These are phyloP conservation scores for Spea hammondii DNA, from an alignment of 2,797 vertebrate genomes.

Conservation along the genomic window DNA sequence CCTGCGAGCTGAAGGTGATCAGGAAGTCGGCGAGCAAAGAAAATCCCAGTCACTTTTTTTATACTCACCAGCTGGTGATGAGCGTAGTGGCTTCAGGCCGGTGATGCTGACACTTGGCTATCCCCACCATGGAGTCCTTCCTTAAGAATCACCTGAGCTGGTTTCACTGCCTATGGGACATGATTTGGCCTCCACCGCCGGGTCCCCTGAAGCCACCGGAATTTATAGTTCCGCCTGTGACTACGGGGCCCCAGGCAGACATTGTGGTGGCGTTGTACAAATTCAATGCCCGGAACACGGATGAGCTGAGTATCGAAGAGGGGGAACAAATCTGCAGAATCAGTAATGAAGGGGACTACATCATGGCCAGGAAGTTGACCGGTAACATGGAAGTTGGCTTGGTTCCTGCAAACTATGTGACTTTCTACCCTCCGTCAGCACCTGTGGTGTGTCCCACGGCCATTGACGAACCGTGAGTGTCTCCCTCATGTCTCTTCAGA, in stretches of 20 bases:
- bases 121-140: constrained; percentile 77
- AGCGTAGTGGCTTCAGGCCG: neutral
- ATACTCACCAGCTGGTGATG: neutral
- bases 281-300: constrained; percentile 78
- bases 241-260: constrained; percentile 57
- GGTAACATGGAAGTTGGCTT: constrained; percentile 77
- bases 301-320: constrained; percentile 79
- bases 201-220: neutral
- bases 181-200: constrained; percentile 74
- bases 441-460: constrained; percentile 24
- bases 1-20: constrained; percentile 3
- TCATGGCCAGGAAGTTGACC: constrained; percentile 79
- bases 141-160: constrained; percentile 80
- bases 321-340: constrained; percentile 85
- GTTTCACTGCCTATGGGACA: constrained; percentile 78
- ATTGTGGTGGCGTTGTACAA: constrained; percentile 73
- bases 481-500: too few relatives aligned
- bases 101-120: rapidly evolving
- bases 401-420: constrained; percentile 78
- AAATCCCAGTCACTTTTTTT: neutral
- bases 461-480: constrained; percentile 82
- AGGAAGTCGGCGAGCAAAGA: constrained; percentile 32
- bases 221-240: constrained; percentile 56
- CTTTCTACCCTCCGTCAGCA: constrained; percentile 50
- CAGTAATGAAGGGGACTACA: constrained; percentile 79